Base-by-base conservation (phyloP, 2,113 vertebrate genomes). In the Ailurus styani region DNA sequence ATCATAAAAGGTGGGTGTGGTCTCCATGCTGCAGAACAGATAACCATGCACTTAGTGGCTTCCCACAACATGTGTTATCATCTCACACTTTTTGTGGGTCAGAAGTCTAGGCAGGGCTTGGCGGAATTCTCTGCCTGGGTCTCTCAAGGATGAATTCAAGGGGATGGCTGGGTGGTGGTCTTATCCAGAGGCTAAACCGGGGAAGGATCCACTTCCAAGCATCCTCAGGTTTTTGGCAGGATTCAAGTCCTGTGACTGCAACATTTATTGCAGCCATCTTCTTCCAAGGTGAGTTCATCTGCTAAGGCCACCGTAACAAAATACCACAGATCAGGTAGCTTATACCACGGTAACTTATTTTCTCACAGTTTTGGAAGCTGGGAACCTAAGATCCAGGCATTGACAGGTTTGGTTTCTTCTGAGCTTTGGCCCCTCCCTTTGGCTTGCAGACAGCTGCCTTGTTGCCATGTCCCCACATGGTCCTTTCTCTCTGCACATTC, bases 31-130 rank as follows among this genome's bases (percentile, higher is more conserved):
- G 18, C 1, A 2, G 47, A 60, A 47, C 25, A 20, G 45, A 68
- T 1, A 8, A 37, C 47, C 47, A 15, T 64, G 60, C 9, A 27
- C 31, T 3, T 5, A 21, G 31, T 25, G 29, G n/a, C 40, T 54
- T 37, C 29, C 25, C 52, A 10, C 6, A 14, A 5, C 14, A 14
- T 18, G 54, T 12, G 17, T 3, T 20, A 40, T 17, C 5, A 9
- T 3, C 45, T 23, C 6, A 11, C 34, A 21, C 9, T 52, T 29
- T 37, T 73, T 42, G 15, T 18, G 40, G 90, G n/a, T 75, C n/a
- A 6, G 6, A 72, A 47, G 31, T 17, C 37, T 0, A 1, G 62
- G 47, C 7, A 3, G 2, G 3, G 75, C 13, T 47, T 54, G 0
- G 50, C 23, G 6, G 90, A 37, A 40, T 14, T 52, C 92, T 79